Conservation (phyloP, 2,888 invertebrate genomes). For the Spilarctia lutea region DNA sequence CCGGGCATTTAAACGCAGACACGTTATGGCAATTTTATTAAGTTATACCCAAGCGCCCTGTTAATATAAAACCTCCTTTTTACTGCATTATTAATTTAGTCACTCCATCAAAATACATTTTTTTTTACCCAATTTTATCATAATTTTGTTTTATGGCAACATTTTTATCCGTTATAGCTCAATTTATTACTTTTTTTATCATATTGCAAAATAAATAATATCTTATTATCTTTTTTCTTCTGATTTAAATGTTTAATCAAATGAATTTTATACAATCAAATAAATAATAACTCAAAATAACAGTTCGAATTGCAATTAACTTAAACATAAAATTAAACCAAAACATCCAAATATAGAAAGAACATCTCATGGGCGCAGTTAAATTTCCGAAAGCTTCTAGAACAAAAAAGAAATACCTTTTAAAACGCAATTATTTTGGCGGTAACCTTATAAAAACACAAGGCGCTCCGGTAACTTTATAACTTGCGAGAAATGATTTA, state of each 20-base stretch:
- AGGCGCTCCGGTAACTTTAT: constrained; percentile 37
- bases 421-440: constrained; percentile 26
- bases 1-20: constrained; percentile 52
- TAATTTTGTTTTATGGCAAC: constrained; percentile 4
- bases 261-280: neutral
- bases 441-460: constrained; percentile 28
- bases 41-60: constrained; percentile 41
- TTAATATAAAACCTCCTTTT: constrained; percentile 41
- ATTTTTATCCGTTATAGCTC: neutral
- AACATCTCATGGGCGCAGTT: constrained; percentile 5
- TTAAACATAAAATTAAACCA: neutral
- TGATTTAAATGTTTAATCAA: neutral
- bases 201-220: neutral
- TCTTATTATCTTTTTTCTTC: too few relatives aligned
- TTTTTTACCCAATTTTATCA: constrained; percentile 10
- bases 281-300: neutral
- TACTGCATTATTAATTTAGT: constrained; percentile 42
- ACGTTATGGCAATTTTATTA: constrained; percentile 53
- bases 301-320: neutral
- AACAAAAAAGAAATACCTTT: constrained; percentile 14
- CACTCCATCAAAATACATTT: constrained; percentile 24
- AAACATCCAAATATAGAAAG: neutral
- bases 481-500: constrained; percentile 50
- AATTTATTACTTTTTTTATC: constrained; percentile 3
- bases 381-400: neutral